A percentile compares a stretch with the other conserved stretches of the same genome.
Conservation (phyloP, 2,888 invertebrate species). For the Habrosyne pyritoides region DNA sequence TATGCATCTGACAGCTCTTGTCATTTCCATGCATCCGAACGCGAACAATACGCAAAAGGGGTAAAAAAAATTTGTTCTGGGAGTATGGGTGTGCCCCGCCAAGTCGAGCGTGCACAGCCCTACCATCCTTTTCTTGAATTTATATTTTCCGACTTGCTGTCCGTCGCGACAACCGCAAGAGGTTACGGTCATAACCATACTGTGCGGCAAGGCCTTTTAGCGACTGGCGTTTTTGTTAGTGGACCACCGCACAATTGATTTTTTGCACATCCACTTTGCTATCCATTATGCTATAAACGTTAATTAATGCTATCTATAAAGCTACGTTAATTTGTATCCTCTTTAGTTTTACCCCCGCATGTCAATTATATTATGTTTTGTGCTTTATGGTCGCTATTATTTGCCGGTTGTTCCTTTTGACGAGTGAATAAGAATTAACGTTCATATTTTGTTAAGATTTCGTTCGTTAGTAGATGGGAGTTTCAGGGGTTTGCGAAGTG, state of each 20-base stretch:
- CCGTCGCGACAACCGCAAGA: no score
- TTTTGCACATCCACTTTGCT: neutral
- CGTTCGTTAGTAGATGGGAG: constrained; percentile 25
- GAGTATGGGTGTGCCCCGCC: no score
- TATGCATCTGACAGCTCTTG: no score
- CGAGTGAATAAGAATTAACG: constrained; percentile 26
- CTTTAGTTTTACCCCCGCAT: constrained; percentile 29
- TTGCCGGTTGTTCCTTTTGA: constrained; percentile 52
- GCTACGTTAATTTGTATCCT: constrained; percentile 16
- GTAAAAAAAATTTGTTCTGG: no score
- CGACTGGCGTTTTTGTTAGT: neutral
- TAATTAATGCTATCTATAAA: neutral
- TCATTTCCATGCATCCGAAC: no score
- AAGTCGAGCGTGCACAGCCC: no score
- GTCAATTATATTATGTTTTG: constrained; percentile 22
- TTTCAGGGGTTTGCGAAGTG: constrained; percentile 53
- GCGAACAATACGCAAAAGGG: no score
- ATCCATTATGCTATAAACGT: no score
- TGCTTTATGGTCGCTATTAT: constrained; percentile 61
- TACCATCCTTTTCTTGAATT: no score
- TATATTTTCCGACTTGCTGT: no score
- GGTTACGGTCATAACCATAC: no score
- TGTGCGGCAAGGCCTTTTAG: no score
- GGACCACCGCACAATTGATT: neutral
- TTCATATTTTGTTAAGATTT: constrained; percentile 3